Percentiles rank a stretch among this genome's conserved stretches.
Evolutionary conservation across 92 coral and sea anemone species (phyloP).

Genomic region (Hydrozoanthus gracilis): DNA sequence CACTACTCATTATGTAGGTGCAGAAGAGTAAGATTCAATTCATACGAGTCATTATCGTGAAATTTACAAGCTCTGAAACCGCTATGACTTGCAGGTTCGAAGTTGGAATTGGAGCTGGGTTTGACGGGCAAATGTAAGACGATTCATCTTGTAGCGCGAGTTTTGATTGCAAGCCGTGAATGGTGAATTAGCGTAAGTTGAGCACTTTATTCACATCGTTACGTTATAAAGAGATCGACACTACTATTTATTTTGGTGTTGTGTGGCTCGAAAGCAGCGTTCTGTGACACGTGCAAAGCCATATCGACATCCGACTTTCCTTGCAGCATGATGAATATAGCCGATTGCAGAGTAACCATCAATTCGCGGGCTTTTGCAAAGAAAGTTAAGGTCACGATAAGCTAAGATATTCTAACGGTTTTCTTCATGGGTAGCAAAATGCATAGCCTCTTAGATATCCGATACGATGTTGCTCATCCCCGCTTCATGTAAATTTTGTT

Average conservation of each 20-base stretch:
- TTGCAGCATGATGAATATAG: slow-evolving; percentile 34
- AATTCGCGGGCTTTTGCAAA: slow-evolving; percentile 50
- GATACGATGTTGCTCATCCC: not conserved
- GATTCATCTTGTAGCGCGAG: slow-evolving; percentile 98
- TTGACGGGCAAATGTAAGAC: slow-evolving; percentile 85
- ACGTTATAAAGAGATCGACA: slow-evolving; percentile 90
- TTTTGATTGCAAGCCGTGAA: slow-evolving; percentile 99
- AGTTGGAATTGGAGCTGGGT: slow-evolving; percentile 63
- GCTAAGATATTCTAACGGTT: slow-evolving; percentile 35
- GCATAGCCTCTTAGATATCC: slow-evolving; percentile 25
- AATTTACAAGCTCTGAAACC: slow-evolving; percentile 40
- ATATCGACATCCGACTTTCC: slow-evolving; percentile 43
- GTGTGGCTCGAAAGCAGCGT: slow-evolving; percentile 82
- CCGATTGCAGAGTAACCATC: slow-evolving; percentile 38
- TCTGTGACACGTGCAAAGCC: slow-evolving; percentile 82
- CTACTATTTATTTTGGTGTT: slow-evolving; percentile 77
- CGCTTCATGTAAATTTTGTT: slow-evolving; percentile 9
- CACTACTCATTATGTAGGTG: slow-evolving; percentile 58
- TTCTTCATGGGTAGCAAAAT: slow-evolving; percentile 36
- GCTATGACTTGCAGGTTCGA: slow-evolving; percentile 44
- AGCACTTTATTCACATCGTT: slow-evolving; percentile 95
- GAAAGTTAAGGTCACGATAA: slow-evolving; percentile 31
- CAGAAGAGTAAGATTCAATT: not conserved
- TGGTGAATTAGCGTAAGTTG: slow-evolving; percentile 99
- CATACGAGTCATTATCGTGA: slow-evolving; percentile 4